phyloP scores from a whole-genome alignment of 2,113 vertebrate species.

The Gobiocypris rarus region DNA sequence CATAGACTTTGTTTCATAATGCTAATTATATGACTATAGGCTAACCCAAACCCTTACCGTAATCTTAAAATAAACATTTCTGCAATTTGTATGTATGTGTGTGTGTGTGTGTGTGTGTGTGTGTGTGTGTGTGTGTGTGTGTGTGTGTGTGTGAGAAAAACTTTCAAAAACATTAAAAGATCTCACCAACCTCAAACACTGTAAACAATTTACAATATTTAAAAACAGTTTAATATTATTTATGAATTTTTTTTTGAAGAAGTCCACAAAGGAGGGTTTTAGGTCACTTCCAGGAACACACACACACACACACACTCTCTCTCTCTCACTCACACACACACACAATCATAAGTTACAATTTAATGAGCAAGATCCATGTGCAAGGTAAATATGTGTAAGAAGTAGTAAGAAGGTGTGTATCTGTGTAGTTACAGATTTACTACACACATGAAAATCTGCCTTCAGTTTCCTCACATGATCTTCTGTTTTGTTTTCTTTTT shows the following conservation, averaged over 20 bases:
- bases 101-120: no score
- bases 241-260: no score
- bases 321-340: neutral
- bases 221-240: no score
- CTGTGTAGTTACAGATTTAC: constrained; percentile 12
- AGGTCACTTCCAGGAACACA: no score
- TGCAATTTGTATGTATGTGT: neutral
- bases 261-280: no score
- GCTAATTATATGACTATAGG: neutral
- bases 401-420: neutral
- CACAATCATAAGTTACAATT: neutral
- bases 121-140: no score
- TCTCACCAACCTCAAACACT: no score
- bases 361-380: neutral
- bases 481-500: constrained; percentile 33
- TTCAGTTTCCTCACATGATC: neutral
- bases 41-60: neutral
- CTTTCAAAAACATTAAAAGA: no score
- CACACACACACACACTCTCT: neutral
- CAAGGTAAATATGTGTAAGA: neutral
- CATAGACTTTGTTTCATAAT: neutral
- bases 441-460: constrained; percentile 37
- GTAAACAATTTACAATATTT: no score
- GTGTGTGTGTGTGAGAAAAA: no score
- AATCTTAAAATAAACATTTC: neutral